These are phyloP conservation scores for Nanorana parkeri DNA, from an alignment of 2,113 vertebrate species.

Conservation along the genomic window DNA sequence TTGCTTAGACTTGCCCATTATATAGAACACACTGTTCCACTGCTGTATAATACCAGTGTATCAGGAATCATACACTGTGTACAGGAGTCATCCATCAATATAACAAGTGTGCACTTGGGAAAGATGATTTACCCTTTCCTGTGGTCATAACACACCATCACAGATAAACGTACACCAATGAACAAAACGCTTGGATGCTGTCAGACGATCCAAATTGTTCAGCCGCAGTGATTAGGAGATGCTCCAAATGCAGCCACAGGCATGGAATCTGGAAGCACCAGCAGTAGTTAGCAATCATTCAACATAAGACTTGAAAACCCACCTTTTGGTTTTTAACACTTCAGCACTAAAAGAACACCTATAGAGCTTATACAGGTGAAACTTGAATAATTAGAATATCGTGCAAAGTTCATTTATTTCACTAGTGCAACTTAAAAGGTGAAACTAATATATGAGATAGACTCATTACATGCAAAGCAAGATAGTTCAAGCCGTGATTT, in stretches of 20 bases:
- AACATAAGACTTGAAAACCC: not conserved
- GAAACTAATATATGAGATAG: too few species aligned
- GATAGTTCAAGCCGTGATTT: too few species aligned
- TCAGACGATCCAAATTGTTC: not conserved
- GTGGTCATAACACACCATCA: slow-evolving; percentile 26
- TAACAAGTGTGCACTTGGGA: slow-evolving; percentile 26
- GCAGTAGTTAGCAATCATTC: slow-evolving; percentile 11
- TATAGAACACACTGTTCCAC: too few species aligned
- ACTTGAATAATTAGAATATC: too few species aligned
- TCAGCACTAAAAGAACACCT: not conserved
- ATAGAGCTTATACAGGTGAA: too few species aligned
- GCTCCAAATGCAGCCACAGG: slow-evolving; percentile 29
- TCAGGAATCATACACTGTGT: not conserved
- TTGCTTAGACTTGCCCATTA: too few species aligned
- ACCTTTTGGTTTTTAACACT: not conserved
- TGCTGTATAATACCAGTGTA: not conserved
- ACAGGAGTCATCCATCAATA: slow-evolving; percentile 26
- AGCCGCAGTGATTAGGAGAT: slow-evolving; percentile 14
- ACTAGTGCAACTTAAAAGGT: too few species aligned
- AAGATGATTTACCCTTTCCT: slow-evolving; percentile 37
- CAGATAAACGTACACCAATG: not conserved
- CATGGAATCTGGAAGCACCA: slow-evolving; percentile 17
- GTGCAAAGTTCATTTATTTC: too few species aligned
- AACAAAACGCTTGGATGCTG: not conserved
- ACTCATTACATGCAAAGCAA: too few species aligned